A percentile compares a stretch with the other conserved stretches of the same genome.
Evolutionary conservation across 64 coral and sea anemone species (phyloP).

Genomic region (Montipora efflorescens): DNA sequence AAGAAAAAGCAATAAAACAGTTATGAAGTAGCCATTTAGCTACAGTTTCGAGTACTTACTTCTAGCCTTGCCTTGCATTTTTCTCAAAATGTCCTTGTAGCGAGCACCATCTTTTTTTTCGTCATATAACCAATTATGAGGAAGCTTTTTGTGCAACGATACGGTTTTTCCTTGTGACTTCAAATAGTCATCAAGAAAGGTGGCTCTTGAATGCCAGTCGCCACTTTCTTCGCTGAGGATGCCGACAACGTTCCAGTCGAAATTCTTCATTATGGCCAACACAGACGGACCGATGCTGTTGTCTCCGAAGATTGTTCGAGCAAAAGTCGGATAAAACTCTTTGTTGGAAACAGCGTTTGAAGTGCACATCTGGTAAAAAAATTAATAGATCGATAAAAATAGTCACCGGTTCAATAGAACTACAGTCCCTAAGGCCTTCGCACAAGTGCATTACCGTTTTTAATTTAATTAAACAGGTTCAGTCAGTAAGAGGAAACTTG

Average conservation of each 20-base stretch:
- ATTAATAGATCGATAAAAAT: too few relatives aligned
- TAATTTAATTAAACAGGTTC: too few relatives aligned
- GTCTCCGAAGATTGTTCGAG: constrained; percentile 86
- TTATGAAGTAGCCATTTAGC: neutral
- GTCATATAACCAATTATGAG: neutral
- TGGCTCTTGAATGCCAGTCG: constrained; percentile 53
- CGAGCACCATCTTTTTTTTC: neutral
- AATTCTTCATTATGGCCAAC: constrained; percentile 72
- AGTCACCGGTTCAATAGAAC: too few relatives aligned
- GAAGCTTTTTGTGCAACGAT: constrained; percentile 50
- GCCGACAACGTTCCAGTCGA: constrained; percentile 77
- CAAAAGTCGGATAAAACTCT: constrained; percentile 90
- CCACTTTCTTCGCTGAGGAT: constrained; percentile 73
- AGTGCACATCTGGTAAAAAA: constrained; percentile 72
- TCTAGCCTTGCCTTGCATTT: constrained; percentile 71
- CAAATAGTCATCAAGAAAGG: constrained; percentile 57
- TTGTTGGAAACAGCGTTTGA: constrained; percentile 83
- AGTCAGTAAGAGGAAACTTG: too few relatives aligned
- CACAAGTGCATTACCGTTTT: too few relatives aligned
- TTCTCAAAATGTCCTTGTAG: constrained; percentile 50
- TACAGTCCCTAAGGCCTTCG: too few relatives aligned
- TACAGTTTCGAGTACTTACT: constrained; percentile 43
- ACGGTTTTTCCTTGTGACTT: constrained; percentile 68
- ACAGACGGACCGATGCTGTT: constrained; percentile 74
- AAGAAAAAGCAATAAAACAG: too few relatives aligned